Conservation (phyloP, 2,888 invertebrate genomes). For the Eucriotettix oculatus region DNA sequence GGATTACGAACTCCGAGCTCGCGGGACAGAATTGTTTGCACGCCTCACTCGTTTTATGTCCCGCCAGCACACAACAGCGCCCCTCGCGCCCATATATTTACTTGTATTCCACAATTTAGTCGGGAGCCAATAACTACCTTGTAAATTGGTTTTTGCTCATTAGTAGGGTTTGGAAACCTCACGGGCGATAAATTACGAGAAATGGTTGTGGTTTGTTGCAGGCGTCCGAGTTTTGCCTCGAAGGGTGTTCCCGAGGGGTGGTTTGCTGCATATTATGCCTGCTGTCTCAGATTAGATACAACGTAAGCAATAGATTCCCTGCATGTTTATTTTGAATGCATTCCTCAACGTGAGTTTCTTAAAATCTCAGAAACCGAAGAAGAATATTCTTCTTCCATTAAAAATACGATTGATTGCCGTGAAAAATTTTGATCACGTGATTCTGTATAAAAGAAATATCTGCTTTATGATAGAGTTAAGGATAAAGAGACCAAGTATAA, state of each 20-base stretch:
- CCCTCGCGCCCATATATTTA: neutral
- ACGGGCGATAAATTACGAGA: neutral
- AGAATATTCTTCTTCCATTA: too few species aligned
- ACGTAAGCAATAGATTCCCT: too few species aligned
- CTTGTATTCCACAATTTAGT: conserved; percentile 3
- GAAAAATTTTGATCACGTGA: too few species aligned
- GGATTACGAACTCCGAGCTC: neutral
- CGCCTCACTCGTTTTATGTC: neutral
- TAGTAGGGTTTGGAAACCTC: neutral
- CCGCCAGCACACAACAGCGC: neutral
- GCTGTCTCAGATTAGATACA: too few species aligned
- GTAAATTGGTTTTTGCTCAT: conserved; percentile 7
- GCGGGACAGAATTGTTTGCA: neutral
- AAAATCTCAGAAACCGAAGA: too few species aligned
- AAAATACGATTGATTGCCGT: too few species aligned
- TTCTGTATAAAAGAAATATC: too few species aligned
- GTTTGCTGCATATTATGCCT: too few species aligned
- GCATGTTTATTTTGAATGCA: too few species aligned
- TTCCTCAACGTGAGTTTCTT: too few species aligned
- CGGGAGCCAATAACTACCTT: conserved; percentile 6
- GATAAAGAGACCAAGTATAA: too few species aligned
- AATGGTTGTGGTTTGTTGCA: neutral
- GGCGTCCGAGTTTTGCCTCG: neutral
- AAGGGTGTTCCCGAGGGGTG: neutral
- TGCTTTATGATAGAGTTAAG: too few species aligned